phyloP scores from a whole-genome alignment of 2,797 vertebrate genomes.

The Pantherophis alleghaniensis region DNA sequence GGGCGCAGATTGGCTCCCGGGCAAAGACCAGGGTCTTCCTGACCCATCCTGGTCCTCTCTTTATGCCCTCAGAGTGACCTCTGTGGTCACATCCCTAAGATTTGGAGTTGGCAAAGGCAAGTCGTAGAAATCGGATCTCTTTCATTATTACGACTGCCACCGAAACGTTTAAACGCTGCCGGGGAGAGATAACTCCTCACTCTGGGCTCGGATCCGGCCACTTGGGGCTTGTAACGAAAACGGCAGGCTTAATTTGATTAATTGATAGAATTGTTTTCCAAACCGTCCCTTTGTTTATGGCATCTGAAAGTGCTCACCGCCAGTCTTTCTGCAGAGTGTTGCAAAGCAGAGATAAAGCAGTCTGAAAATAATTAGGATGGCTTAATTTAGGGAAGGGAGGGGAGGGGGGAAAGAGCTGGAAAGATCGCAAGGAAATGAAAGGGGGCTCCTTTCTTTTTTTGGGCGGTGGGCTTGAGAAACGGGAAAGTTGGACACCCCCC shows the following conservation, averaged over 20 bases:
- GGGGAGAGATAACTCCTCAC: conserved; percentile 66
- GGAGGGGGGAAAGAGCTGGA: neutral
- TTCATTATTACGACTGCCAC: conserved; percentile 70
- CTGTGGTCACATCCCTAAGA: fast-evolving
- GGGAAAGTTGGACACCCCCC: conserved; percentile 52
- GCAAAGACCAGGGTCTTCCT: no score
- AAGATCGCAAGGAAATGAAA: conserved; percentile 33
- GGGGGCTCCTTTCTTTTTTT: conserved; percentile 40
- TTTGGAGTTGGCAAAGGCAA: conserved; percentile 33
- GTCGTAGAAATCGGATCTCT: conserved; percentile 43
- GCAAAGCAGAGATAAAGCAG: conserved; percentile 63
- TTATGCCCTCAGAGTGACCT: conserved; percentile 58
- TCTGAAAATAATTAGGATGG: conserved; percentile 64
- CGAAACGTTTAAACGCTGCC: conserved; percentile 62
- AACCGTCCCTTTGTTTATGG: conserved; percentile 70
- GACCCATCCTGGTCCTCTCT: neutral
- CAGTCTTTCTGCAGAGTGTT: conserved; percentile 61
- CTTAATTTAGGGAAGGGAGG: conserved; percentile 59
- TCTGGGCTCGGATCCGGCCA: conserved; percentile 65
- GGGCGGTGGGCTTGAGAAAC: conserved; percentile 44
- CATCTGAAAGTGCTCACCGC: conserved; percentile 61
- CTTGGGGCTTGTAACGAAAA: conserved; percentile 75
- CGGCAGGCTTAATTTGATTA: conserved; percentile 75
- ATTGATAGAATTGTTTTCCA: conserved; percentile 76
- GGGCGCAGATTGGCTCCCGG: neutral